Conservation (phyloP, 2,888 invertebrate species). For the Steinernema hermaphroditum region DNA sequence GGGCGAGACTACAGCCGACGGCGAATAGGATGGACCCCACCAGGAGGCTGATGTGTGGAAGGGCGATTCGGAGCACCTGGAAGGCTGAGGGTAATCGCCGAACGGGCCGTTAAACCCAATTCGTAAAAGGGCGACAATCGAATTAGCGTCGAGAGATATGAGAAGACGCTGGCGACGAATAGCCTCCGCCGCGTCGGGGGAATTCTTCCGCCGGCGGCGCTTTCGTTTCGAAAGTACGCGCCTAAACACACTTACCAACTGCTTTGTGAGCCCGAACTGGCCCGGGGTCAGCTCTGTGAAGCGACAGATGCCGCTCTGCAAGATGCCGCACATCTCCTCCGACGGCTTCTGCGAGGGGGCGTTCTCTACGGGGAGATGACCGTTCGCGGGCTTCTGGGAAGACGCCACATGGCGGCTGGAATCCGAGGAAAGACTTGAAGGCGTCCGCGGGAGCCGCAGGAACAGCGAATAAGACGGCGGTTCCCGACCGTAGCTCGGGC, state of each 20-base stretch:
- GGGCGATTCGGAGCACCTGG: slow-evolving; percentile 62
- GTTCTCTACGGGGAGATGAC: slow-evolving; percentile 13
- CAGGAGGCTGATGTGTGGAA: slow-evolving; percentile 63
- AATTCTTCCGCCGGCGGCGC: slow-evolving; percentile 13
- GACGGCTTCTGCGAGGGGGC: neutral
- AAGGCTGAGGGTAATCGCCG: neutral
- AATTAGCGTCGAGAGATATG: slow-evolving; percentile 29
- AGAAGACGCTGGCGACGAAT: slow-evolving; percentile 21
- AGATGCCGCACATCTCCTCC: slow-evolving; percentile 40
- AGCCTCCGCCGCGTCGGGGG: slow-evolving; percentile 13
- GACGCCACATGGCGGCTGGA: neutral
- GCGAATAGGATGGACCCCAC: slow-evolving; percentile 61
- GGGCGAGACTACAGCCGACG: slow-evolving; percentile 47
- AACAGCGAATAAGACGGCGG: neutral
- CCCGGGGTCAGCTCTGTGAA: slow-evolving; percentile 63
- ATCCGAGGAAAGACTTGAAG: neutral
- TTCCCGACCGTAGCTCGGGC: neutral
- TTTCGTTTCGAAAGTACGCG: slow-evolving; percentile 17
- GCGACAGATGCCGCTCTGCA: slow-evolving; percentile 58
- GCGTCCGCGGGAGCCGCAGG: neutral
- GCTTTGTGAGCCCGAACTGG: slow-evolving; percentile 65
- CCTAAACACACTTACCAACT: slow-evolving; percentile 49
- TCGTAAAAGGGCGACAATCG: slow-evolving; percentile 29
- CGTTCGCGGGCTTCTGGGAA: neutral
- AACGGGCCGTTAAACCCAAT: slow-evolving; percentile 16